Base-by-base conservation (phyloP, 2,113 vertebrate genomes). In the Marmota flaviventris region DNA sequence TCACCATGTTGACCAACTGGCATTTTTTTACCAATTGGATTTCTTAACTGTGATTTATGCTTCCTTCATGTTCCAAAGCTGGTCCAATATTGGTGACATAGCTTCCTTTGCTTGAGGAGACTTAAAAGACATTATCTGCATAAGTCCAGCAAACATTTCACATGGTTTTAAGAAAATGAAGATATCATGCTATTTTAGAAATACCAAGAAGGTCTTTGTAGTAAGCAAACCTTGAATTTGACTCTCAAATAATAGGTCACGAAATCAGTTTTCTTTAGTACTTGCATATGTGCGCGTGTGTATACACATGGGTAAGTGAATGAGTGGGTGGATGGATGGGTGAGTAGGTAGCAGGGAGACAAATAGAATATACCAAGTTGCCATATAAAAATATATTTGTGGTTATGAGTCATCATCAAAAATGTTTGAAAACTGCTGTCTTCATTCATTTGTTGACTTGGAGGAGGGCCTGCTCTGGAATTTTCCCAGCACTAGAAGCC, bases 31-130 rank as follows among this genome's bases (percentile, higher is more conserved):
- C 22, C 81, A 86, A 3, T 37, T 70, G 18, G 22, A 1, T 37
- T 90, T 77, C 81, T 93, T 45, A 85, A 53, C 42, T 77, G 39
- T 63, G 32, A 45, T 25, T 77, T 25, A 16, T 48, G 32, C 42
- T 96, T 84, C 63, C 45, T 89, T 85, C 17, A 34, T 88, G 51
- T 88, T 72, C 42, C 42, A 79, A 58, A 88, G 48, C 27, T 70
- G 24, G 0, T 61, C 42, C 56, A 34, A 42, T 17, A 70, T 83
- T 51, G 51, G 61, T 58, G 75, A 73, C 10, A 42, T 14, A 51
- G 4, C 16, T 34, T 93, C 12, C 42, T 96, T 56, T 94, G 12
- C 61, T 91, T 63, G 20, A 86, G 56, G 61, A 83, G 84, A 86
- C 32, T 89, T 75, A 45, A 56, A 70, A 94, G n/a, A 75, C 34